These are phyloP conservation scores for Sciaenops ocellatus DNA, from an alignment of 2,797 vertebrate genomes.

Conservation along the genomic window DNA sequence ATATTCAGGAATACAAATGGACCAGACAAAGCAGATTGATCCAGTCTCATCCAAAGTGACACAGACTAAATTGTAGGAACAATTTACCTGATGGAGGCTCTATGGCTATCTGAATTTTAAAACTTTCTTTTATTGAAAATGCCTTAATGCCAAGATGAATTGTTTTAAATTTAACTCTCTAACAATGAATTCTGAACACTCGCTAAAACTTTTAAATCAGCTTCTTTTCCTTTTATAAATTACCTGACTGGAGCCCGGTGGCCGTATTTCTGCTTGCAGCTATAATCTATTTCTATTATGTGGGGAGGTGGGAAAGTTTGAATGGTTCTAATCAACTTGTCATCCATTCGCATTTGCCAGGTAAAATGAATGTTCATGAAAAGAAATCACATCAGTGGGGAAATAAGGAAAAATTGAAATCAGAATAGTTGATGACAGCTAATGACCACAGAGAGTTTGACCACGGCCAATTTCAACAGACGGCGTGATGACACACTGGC, in stretches of 20 bases:
- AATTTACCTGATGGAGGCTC: conserved; percentile 49
- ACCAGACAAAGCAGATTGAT: conserved; percentile 17
- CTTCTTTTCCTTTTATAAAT: conserved; percentile 54
- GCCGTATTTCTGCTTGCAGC: conserved; percentile 49
- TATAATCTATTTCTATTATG: conserved; percentile 65
- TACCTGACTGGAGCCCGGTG: conserved; percentile 36
- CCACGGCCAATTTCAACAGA: conserved; percentile 53
- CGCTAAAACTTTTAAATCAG: conserved; percentile 62
- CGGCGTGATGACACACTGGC: conserved; percentile 37
- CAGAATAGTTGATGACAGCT: conserved; percentile 62
- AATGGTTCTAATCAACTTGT: conserved; percentile 71
- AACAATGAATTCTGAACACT: conserved; percentile 46
- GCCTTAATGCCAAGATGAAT: conserved; percentile 48
- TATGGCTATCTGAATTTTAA: conserved; percentile 44
- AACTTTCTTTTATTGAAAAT: conserved; percentile 55
- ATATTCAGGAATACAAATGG: conserved; percentile 17
- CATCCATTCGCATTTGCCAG: conserved; percentile 52
- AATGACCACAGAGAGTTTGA: conserved; percentile 52
- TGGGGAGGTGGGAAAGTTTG: conserved; percentile 56
- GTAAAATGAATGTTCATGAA: conserved; percentile 58
- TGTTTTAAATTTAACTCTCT: conserved; percentile 50
- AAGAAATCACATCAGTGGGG: conserved; percentile 53
- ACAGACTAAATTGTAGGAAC: conserved; percentile 34
- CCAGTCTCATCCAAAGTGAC: conserved; percentile 25
- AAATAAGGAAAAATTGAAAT: conserved; percentile 59